These are phyloP conservation scores for Anagrus nilaparvatae DNA, from an alignment of 1,140 invertebrate genomes.

Conservation along the genomic window DNA sequence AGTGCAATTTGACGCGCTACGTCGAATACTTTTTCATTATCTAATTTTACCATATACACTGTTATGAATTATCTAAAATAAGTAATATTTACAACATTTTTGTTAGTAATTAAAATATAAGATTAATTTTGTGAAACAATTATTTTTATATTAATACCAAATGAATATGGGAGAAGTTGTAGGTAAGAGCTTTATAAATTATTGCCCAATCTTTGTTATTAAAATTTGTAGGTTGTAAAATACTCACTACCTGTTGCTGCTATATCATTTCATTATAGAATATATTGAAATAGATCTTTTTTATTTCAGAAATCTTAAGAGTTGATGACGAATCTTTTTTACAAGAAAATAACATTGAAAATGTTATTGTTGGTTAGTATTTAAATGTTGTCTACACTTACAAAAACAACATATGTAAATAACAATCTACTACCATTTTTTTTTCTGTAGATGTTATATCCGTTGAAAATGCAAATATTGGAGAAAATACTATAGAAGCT, in stretches of 20 bases:
- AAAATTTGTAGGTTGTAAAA: background rate
- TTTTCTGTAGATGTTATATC: constrained; percentile 9
- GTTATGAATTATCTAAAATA: too few species aligned
- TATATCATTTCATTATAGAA: background rate
- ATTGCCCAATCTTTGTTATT: background rate
- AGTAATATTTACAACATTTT: too few species aligned
- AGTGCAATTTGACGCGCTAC: too few species aligned
- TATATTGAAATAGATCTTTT: constrained; percentile 8
- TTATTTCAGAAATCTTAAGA: constrained; percentile 25
- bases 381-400: too few species aligned
- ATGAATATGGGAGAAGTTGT: constrained; percentile 14
- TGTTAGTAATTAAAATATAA: too few species aligned
- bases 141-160: too few species aligned
- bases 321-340: constrained; percentile 17
- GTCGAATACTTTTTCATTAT: too few species aligned
- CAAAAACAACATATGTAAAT: too few species aligned
- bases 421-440: background rate
- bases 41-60: too few species aligned
- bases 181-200: constrained; percentile 7
- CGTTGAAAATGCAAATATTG: constrained; percentile 4
- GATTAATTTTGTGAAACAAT: too few species aligned
- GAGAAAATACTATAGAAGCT: constrained; percentile 8
- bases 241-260: constrained; percentile 10
- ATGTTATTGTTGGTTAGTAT: constrained; percentile 22
- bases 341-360: constrained; percentile 8